phyloP scores from a whole-genome alignment of 2,888 invertebrate species.

The Leptura quadrifasciata region DNA sequence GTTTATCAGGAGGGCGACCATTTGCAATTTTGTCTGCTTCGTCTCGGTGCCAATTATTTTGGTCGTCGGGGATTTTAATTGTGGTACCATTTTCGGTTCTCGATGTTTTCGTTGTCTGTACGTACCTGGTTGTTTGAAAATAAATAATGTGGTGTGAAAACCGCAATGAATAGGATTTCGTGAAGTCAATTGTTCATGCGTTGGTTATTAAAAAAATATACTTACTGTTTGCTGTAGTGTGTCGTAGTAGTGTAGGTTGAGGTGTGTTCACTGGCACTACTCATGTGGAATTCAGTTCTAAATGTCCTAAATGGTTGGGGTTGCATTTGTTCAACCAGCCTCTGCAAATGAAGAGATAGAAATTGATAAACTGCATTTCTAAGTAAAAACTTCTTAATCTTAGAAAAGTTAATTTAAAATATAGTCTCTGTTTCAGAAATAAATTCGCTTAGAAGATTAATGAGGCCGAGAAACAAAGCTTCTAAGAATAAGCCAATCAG shows the following conservation, averaged over 20 bases:
- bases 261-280: conserved; percentile 79
- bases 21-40: conserved; percentile 69
- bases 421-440: too few relatives aligned
- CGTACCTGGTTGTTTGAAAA: conserved; percentile 57
- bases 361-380: too few relatives aligned
- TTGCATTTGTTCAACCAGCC: conserved; percentile 82
- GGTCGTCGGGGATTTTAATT: conserved; percentile 65
- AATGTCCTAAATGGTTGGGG: conserved; percentile 85
- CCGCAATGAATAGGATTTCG: neutral
- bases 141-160: conserved; percentile 33
- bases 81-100: conserved; percentile 70
- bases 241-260: conserved; percentile 79
- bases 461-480: too few relatives aligned
- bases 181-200: too few relatives aligned
- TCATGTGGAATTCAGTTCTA: conserved; percentile 88
- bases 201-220: conserved; percentile 61
- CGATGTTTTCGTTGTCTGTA: conserved; percentile 62
- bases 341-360: conserved; percentile 73
- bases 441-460: too few relatives aligned
- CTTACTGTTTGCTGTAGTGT: conserved; percentile 81
- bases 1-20: conserved; percentile 72
- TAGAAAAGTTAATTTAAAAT: too few relatives aligned
- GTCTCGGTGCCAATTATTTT: conserved; percentile 57
- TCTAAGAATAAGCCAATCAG: too few relatives aligned
- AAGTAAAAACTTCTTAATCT: too few relatives aligned